These are phyloP conservation scores for Atta colombica DNA, from an alignment of 1,140 invertebrate genomes.

Conservation along the genomic window DNA sequence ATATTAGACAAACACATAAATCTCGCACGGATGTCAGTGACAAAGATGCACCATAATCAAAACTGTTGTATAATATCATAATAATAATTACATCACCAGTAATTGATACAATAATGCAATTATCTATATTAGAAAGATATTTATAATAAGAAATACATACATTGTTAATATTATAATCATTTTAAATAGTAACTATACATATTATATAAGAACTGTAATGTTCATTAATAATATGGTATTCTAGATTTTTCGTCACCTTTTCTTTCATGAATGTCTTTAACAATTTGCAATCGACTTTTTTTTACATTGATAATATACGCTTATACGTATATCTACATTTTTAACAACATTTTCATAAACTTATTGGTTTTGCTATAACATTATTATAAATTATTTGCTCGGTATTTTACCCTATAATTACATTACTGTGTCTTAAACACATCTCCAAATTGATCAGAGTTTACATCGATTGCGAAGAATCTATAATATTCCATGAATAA, in stretches of 20 bases:
- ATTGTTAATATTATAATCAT: background rate
- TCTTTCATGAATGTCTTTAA: background rate
- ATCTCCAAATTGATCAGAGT: background rate
- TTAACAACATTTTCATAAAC: background rate
- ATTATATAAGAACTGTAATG: background rate
- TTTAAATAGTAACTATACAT: background rate
- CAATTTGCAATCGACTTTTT: background rate
- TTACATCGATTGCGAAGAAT: background rate
- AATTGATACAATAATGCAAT: conserved; percentile 22
- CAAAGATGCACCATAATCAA: background rate
- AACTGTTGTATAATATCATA: background rate
- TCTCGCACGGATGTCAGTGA: background rate
- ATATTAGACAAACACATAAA: conserved; percentile 44
- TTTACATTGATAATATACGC: background rate
- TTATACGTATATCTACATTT: background rate
- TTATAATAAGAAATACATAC: conserved; percentile 18
- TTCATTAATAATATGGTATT: background rate
- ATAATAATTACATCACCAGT: conserved; percentile 9
- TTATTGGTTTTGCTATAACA: too few species aligned
- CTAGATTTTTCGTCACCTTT: background rate
- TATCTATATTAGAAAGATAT: background rate
- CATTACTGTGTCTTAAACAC: background rate
- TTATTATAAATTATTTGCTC: background rate
- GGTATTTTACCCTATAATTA: background rate
- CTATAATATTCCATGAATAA: background rate